These are phyloP conservation scores for Riptortus pedestris DNA, from an alignment of 1,140 invertebrate species.

Conservation along the genomic window DNA sequence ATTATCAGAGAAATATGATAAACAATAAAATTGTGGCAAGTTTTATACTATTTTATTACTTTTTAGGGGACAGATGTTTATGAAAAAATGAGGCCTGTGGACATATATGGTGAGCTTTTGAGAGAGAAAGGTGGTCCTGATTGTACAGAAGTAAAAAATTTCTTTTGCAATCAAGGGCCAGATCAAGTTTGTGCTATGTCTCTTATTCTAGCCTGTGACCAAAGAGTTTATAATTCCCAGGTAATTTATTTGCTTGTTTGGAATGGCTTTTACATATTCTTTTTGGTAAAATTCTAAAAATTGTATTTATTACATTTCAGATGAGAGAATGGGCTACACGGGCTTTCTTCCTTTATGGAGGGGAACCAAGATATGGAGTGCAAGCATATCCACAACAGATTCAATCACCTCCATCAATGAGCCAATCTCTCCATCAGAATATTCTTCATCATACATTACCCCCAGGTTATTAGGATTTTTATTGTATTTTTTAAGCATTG, in stretches of 20 bases:
- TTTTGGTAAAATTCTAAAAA: no score
- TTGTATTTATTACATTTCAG: no score
- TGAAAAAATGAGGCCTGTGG: constrained; percentile 71
- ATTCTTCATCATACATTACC: constrained; percentile 7
- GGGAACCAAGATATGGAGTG: constrained; percentile 45
- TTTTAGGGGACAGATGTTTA: constrained; percentile 67
- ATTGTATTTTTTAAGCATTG: no score
- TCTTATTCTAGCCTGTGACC: constrained; percentile 71
- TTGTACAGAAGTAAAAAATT: constrained; percentile 67
- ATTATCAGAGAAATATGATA: no score
- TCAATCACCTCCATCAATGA: not conserved
- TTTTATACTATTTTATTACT: no score
- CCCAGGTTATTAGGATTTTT: not conserved
- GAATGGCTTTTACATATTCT: no score
- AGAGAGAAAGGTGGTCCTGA: constrained; percentile 74
- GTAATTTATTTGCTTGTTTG: no score
- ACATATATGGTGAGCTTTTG: constrained; percentile 69
- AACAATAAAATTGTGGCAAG: no score
- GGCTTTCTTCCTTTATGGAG: constrained; percentile 86
- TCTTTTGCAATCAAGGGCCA: constrained; percentile 70
- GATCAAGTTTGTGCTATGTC: constrained; percentile 83
- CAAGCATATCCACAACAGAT: constrained; percentile 24
- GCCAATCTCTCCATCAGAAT: not conserved
- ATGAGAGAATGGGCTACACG: constrained; percentile 75
- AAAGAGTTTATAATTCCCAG: constrained; percentile 40